Base-by-base conservation (phyloP, 2,113 vertebrate genomes). In the Bujurquina vittata region DNA sequence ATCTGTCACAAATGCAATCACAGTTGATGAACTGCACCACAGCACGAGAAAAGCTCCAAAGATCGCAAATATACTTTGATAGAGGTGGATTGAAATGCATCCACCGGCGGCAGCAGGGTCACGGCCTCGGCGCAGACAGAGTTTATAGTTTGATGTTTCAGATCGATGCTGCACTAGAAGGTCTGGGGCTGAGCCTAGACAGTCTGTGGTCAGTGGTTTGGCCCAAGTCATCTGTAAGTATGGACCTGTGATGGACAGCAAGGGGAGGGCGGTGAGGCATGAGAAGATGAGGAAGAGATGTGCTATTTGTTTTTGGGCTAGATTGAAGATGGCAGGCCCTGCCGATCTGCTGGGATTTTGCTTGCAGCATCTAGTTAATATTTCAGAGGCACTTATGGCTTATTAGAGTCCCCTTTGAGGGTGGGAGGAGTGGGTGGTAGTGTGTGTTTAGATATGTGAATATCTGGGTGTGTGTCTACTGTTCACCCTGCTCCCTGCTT, bases 311-410 rank as follows among this genome's bases (percentile, higher is more conserved):
- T 94, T 89, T 88, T 77, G 72, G 87, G 86, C 78, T 72, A 83
- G 90, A 95, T 94, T 95, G 93, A 88, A 94, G 92, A 92, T 93
- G 95, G 93, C 93, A 95, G 93, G 79, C 84, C 61, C 81, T 74
- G 85, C 46, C 61, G 90, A 87, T 92, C 94, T 91, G 89, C 84
- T 85, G 93, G 95, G 95, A 95, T 85, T 91, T 86, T 46, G 84
- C 94, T 94, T 63, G 77, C 89, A 90, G 92, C 90, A 89, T 92
- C 95, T 95, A 93, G 90, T 96, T 95, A 96, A 96, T 96, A 95
- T 95, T 96, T 96, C 92, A 96, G 91, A 95, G 92, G 95, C 95
- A 95, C 95, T 96, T 95, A 95, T 92, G 89, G 88, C 93, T 95
- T 95, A 96, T 95, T 95, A 96, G 92, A 91, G 88, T 83, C 82